phyloP scores from a whole-genome alignment of 2,113 vertebrate genomes.

The Eleginops maclovinus region DNA sequence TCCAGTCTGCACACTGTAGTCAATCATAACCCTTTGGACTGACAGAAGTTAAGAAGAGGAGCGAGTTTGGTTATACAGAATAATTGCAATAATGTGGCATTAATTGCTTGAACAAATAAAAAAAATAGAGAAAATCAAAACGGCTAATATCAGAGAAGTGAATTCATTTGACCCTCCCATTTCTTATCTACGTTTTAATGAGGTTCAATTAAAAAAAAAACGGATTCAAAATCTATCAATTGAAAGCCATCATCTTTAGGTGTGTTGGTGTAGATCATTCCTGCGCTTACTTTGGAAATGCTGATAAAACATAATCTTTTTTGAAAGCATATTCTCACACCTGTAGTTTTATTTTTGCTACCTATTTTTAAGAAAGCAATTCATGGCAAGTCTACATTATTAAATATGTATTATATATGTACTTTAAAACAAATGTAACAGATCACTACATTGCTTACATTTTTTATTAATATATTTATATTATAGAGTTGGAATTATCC shows the following conservation, averaged over 20 bases:
- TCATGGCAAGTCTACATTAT: too few relatives aligned
- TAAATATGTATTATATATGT: too few relatives aligned
- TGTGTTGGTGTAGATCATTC: neutral
- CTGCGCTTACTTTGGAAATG: neutral
- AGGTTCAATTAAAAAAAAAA: too few relatives aligned
- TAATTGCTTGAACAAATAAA: neutral
- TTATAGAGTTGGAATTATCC: too few relatives aligned
- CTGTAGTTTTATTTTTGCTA: neutral
- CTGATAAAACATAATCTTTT: neutral
- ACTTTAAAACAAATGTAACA: too few relatives aligned
- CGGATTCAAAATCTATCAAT: neutral
- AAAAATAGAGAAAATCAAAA: neutral
- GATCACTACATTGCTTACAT: neutral
- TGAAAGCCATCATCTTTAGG: neutral
- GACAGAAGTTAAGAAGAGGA: neutral
- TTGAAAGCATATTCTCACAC: neutral
- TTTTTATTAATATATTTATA: neutral
- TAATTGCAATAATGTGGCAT: neutral
- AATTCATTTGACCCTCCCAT: neutral
- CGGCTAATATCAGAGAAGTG: neutral
- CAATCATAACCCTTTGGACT: constrained; percentile 38
- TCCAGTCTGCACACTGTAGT: neutral
- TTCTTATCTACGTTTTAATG: too few relatives aligned
- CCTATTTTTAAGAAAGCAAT: neutral
- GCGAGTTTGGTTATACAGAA: neutral